phyloP scores from a whole-genome alignment of 1,140 invertebrate species.

The Caerostris extrusa region DNA sequence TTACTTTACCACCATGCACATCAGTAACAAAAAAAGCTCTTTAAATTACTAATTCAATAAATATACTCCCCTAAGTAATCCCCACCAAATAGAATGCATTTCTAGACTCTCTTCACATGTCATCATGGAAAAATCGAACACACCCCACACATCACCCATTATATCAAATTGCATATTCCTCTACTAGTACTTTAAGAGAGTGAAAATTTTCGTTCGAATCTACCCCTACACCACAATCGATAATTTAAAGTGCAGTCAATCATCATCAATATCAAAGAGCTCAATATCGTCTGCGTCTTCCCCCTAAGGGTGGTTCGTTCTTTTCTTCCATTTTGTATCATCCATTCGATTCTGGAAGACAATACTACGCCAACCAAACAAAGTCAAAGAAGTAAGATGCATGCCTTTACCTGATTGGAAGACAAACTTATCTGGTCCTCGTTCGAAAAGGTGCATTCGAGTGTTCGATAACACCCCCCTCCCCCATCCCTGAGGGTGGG shows the following conservation, averaged over 20 bases:
- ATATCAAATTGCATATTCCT: constrained; percentile 13
- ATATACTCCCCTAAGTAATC: background rate
- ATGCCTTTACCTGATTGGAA: background rate
- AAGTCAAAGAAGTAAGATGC: background rate
- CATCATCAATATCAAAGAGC: constrained; percentile 26
- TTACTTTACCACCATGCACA: background rate
- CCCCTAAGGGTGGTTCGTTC: background rate
- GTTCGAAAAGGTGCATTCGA: background rate
- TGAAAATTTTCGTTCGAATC: background rate
- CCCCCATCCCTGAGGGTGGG: background rate
- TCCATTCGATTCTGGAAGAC: background rate
- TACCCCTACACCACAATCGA: background rate
- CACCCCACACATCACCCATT: background rate
- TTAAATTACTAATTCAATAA: background rate
- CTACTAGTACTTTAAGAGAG: background rate
- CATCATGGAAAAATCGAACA: constrained; percentile 11
- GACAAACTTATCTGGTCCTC: constrained; percentile 13
- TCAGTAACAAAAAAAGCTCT: background rate
- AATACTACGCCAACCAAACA: background rate
- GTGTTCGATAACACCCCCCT: constrained; percentile 3
- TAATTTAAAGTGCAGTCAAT: constrained; percentile 23
- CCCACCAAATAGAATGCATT: background rate
- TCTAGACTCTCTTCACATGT: background rate
- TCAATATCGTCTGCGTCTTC: constrained; percentile 4
- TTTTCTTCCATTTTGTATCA: no score